Evolutionary conservation across 2,797 vertebrate genomes (phyloP).

Genomic region (Notoglanidium macrostoma): DNA sequence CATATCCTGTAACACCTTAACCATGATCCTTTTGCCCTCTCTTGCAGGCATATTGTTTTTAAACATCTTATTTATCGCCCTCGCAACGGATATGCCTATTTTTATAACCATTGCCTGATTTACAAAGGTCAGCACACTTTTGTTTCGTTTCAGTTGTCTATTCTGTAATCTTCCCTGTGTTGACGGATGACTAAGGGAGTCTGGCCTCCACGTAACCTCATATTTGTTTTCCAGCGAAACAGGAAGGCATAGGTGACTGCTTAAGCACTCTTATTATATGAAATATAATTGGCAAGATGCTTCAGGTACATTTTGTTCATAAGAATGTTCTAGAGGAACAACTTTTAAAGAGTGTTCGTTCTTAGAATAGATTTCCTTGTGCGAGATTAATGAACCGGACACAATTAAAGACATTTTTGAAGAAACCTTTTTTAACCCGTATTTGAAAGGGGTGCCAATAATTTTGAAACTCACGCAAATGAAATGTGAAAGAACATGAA

Average conservation of each 20-base stretch:
- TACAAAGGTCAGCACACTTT: constrained; percentile 14
- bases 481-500: background rate
- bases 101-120: background rate
- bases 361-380: background rate
- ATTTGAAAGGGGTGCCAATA: background rate
- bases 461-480: background rate
- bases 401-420: background rate
- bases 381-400: background rate
- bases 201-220: background rate
- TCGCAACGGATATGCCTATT: background rate
- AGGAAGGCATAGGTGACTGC: background rate
- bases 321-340: background rate
- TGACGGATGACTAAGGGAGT: constrained; percentile 14
- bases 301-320: background rate
- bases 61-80: background rate
- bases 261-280: background rate
- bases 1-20: background rate
- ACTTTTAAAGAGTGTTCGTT: background rate
- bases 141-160: background rate
- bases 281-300: background rate
- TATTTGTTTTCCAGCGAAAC: constrained; percentile 1
- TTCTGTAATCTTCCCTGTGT: constrained; percentile 3
- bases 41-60: background rate
- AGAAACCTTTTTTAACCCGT: background rate
- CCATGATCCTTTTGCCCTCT: background rate